Evolutionary conservation across 2,113 vertebrate species (phyloP), one percentile per base, ranked within the genome.

Genomic region (Trachemys scripta): DNA sequence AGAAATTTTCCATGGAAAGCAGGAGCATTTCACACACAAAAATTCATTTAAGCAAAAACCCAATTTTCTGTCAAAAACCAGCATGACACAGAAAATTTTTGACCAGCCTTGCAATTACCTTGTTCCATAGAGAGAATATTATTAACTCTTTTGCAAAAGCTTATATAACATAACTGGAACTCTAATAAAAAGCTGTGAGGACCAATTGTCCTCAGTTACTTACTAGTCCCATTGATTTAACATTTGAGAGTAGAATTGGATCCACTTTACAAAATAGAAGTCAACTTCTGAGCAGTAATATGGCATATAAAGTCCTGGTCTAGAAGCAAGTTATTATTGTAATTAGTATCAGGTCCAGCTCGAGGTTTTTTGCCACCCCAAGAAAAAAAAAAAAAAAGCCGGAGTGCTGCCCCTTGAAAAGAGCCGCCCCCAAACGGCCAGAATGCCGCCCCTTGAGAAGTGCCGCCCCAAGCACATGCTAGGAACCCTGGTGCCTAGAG

Each of bases 11-110:
- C 1, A 13, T 3, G 56, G 29, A 86, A 89, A 31, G 50, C 35
- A 82, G 42, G n/a, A 72, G 8, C 1, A 27, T 94, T 80, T 82
- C 72, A 80, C 86, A 93, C 90, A 75, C 78, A 91, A 90, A 79
- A 65, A 57, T 27, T 29, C 17, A 75, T 78, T 65, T n/a, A 80
- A 54, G 22, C 92, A 3, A 57, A 95, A 90, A 17, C 82, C 22
- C 8, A 94, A 1, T 65, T n/a, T 65, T 65, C 31, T 65, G 16
- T 35, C 31, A 65, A 20, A 57, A 1, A 27, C 0, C 38, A 16
- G 1, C 65, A 27, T 88, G 45, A 87, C 47, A n/a, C 92, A 19
- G 94, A 96, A 88, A 79, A 80, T 80, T 42, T 94, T 92, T 17
- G 65, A 57, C 35, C 8, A 22, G 10, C 42, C 62, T 59, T 89